Conservation (phyloP, 2,113 vertebrate genomes). For the Protomyctophum bolini region DNA sequence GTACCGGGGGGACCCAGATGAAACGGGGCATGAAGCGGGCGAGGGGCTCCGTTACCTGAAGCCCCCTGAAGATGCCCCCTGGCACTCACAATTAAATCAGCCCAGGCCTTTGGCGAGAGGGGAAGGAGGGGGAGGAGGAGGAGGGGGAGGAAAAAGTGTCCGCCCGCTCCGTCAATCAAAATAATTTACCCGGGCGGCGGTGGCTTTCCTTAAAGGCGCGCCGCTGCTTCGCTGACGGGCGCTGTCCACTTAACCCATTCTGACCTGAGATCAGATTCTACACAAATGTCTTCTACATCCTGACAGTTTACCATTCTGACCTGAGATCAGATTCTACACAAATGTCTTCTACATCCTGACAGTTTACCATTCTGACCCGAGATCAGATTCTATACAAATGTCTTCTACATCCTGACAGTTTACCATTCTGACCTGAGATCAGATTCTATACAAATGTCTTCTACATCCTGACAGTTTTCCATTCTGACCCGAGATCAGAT, state of each 20-base stretch:
- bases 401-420: no score
- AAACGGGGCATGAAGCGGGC: constrained; percentile 66
- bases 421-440: no score
- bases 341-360: no score
- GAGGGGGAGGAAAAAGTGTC: constrained; percentile 64
- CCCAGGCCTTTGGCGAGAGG: constrained; percentile 55
- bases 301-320: no score
- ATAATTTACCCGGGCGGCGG: constrained; percentile 87
- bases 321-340: no score
- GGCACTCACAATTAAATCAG: constrained; percentile 92
- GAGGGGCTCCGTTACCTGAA: constrained; percentile 82
- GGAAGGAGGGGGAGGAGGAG: not conserved
- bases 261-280: no score
- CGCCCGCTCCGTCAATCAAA: constrained; percentile 89
- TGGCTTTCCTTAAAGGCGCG: constrained; percentile 80
- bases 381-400: no score
- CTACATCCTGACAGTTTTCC: no score
- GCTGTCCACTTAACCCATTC: constrained; percentile 83
- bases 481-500: no score
- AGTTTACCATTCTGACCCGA: no score
- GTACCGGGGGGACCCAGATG: constrained; percentile 87
- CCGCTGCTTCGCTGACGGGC: constrained; percentile 76
- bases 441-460: no score
- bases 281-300: no score
- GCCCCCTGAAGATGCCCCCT: constrained; percentile 89